phyloP scores from a whole-genome alignment of 2,797 vertebrate genomes.

The Chloroceryle amazona region DNA sequence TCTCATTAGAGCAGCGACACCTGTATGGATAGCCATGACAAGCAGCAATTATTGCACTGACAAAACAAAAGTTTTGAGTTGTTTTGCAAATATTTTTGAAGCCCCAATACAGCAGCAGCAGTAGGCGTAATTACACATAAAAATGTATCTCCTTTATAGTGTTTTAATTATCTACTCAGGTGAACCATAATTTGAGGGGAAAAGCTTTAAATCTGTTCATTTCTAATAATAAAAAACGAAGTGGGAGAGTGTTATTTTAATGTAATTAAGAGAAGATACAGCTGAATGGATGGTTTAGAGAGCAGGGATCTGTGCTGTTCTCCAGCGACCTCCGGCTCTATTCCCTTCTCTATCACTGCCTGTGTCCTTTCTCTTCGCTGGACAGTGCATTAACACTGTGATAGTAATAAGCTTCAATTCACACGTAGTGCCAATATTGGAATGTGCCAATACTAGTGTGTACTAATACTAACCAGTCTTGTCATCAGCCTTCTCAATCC shows the following conservation, averaged over 20 bases:
- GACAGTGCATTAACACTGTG: accelerated
- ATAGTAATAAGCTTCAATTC: not conserved
- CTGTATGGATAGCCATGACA: not conserved
- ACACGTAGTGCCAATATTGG: accelerated
- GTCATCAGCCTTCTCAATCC: not conserved
- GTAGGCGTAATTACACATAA: constrained; percentile 70
- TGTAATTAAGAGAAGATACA: constrained; percentile 40
- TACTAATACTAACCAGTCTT: not conserved
- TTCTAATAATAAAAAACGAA: constrained; percentile 69
- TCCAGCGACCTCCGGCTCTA: not conserved
- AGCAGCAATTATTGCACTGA: constrained; percentile 69
- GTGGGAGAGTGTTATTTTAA: constrained; percentile 56
- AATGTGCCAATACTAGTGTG: not conserved
- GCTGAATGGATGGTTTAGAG: constrained; percentile 13
- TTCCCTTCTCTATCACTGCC: not conserved
- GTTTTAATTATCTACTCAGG: constrained; percentile 80
- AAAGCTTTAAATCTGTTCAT: constrained; percentile 71
- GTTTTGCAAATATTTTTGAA: constrained; percentile 78
- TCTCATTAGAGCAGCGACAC: not conserved
- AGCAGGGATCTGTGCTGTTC: not conserved
- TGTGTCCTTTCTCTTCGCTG: accelerated
- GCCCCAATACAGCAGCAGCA: constrained; percentile 7
- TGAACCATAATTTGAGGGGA: constrained; percentile 76
- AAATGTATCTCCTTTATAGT: constrained; percentile 70
- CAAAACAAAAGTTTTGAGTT: constrained; percentile 74